These are phyloP conservation scores for Drosophila austrosaltans DNA, from an alignment of 2,888 invertebrate species.

Conservation along the genomic window DNA sequence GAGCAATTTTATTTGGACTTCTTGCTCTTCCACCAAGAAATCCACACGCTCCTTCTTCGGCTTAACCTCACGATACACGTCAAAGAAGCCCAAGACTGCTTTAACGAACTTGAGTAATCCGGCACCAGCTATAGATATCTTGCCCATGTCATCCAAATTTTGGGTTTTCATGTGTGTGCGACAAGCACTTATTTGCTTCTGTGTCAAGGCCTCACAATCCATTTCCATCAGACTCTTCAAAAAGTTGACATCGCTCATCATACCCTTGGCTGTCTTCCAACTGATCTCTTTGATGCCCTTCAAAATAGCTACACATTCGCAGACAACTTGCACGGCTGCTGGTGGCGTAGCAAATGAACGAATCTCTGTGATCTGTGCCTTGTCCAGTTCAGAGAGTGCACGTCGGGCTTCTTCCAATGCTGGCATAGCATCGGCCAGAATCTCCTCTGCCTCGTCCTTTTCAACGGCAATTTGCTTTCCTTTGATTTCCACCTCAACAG, in stretches of 20 bases:
- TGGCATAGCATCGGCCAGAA: constrained; percentile 91
- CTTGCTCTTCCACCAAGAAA: constrained; percentile 89
- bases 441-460: constrained; percentile 92
- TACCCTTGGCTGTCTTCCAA: constrained; percentile 95
- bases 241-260: constrained; percentile 96
- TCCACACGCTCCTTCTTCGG: constrained; percentile 93
- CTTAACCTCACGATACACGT: constrained; percentile 92
- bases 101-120: constrained; percentile 93
- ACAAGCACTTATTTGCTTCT: constrained; percentile 88
- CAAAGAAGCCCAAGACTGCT: constrained; percentile 95
- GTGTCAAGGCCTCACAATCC: constrained; percentile 91
- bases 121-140: constrained; percentile 93
- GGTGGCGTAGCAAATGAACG: constrained; percentile 96
- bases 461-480: constrained; percentile 91
- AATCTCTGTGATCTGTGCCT: constrained; percentile 96
- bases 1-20: constrained; percentile 86
- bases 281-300: constrained; percentile 92
- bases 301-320: constrained; percentile 94
- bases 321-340: constrained; percentile 93
- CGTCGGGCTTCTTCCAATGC: constrained; percentile 91
- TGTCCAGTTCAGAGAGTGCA: constrained; percentile 92
- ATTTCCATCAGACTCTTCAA: constrained; percentile 91
- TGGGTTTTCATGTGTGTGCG: constrained; percentile 89
- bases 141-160: constrained; percentile 91
- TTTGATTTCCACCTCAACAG: constrained; percentile 92